Evolutionary conservation across 2,888 invertebrate genomes (phyloP).

Genomic region (Platycheirus albimanus): DNA sequence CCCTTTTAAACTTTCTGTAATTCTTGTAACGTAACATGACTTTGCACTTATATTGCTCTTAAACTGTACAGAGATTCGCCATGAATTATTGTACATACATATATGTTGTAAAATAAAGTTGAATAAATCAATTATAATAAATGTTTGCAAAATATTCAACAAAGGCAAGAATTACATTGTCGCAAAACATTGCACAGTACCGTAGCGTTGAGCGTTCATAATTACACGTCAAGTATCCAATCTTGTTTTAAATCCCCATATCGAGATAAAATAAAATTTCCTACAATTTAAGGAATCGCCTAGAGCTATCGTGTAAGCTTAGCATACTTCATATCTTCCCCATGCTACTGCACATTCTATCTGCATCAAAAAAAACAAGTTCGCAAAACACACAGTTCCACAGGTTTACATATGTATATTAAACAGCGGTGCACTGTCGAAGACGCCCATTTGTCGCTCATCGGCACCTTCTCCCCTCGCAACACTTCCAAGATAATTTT

Average conservation of each 20-base stretch:
- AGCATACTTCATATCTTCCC: conserved; percentile 38
- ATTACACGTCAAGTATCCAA: background rate
- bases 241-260: background rate
- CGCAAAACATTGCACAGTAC: background rate
- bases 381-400: conserved; percentile 37
- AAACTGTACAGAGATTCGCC: no score
- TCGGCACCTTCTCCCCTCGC: background rate
- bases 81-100: no score
- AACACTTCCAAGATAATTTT: background rate
- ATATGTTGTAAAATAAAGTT: no score
- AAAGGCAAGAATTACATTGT: background rate
- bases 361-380: conserved; percentile 33
- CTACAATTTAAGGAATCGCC: conserved; percentile 2
- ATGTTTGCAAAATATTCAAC: no score
- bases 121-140: no score
- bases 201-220: no score
- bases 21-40: no score
- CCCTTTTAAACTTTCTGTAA: no score
- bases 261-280: background rate
- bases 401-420: conserved; percentile 33
- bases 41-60: no score
- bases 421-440: conserved; percentile 7
- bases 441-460: conserved; percentile 31
- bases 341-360: conserved; percentile 15
- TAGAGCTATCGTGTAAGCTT: conserved; percentile 34